Base-by-base conservation (phyloP, 2,888 invertebrate species). In the Glyphotaelius pellucidus region DNA sequence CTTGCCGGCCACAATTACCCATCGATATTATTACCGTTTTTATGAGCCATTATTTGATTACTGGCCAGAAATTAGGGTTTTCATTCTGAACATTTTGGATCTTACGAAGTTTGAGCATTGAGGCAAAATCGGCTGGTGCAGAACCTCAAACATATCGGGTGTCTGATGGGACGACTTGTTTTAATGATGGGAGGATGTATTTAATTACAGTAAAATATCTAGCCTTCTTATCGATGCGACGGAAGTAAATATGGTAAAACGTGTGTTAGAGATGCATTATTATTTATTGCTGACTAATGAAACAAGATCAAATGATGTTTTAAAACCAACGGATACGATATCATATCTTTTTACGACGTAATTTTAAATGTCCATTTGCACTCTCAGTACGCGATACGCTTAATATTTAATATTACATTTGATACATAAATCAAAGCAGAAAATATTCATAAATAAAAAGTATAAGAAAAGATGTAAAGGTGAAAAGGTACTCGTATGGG, bases 1-100 rank as follows among this genome's bases (percentile, higher is more conserved):
- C 67, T 47, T 42, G 42, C 42, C 15, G n/a, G 35, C 86, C 25
- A 86, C 86, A 86, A 86, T 86, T 86, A 86, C 86, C 86, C 38
- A 42, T 38, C 83, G 38, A 42, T n/a, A 86, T 86, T 86, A 86
- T 86, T 86, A 42, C 30, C 86, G 47, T 42, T 86, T 86, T 86
- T 86, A 86, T 42, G 86, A 42, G 86, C 86, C 47, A 86, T 86
- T 86, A 35, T 86, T 67, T 67, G 67, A 67, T 67, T 67, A 67
- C 67, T 67, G 67, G 67, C 67, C 25, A 67, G 67, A 67, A 67
- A 67, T 67, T 67, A 67, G 67, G 67, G 25, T 67, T n/a, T 67
- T n/a, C 25, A 67, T n/a, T 19, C 67, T 25, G 9, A 67, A n/a
- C 67, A 67, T 25, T 19, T 67, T 67, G 67, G n/a, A n/a, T 67